Conservation (phyloP, 1,140 invertebrate species). For the Sweltsa coloradensis region DNA sequence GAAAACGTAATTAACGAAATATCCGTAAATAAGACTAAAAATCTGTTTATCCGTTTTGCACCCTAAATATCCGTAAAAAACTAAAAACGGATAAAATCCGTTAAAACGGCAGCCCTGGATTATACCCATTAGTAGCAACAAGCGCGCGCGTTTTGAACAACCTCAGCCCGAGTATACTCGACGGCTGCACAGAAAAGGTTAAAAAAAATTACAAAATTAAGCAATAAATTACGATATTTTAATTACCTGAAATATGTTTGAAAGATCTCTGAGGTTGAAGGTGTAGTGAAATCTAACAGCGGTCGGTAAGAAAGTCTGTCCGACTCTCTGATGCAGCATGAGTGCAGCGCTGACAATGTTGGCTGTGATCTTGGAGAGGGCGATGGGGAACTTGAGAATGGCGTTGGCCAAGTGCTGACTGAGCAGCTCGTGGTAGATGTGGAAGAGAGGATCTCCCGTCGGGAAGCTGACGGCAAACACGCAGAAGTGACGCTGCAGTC, state of each 20-base stretch:
- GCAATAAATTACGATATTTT: too few relatives aligned
- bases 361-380: conserved; percentile 43
- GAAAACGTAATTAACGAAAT: too few relatives aligned
- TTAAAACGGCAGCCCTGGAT: too few relatives aligned
- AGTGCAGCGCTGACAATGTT: conserved; percentile 59
- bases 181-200: too few relatives aligned
- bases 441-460: conserved; percentile 59
- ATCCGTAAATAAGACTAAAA: too few relatives aligned
- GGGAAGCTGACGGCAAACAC: conserved; percentile 87
- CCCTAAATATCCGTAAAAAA: too few relatives aligned
- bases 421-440: conserved; percentile 75
- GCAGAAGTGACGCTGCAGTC: conserved; percentile 85
- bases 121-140: too few relatives aligned
- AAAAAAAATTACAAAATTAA: too few relatives aligned
- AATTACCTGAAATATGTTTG: conserved; percentile 74
- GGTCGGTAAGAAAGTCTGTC: conserved; percentile 71
- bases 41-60: too few relatives aligned
- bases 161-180: too few relatives aligned
- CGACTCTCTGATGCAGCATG: conserved; percentile 62
- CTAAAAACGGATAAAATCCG: too few relatives aligned
- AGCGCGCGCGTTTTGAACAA: too few relatives aligned
- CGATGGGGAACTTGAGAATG: conserved; percentile 46
- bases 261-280: conserved; percentile 85
- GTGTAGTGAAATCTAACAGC: conserved; percentile 92
- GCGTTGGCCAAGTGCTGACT: conserved; percentile 60